Base-by-base conservation (phyloP, 2,113 vertebrate genomes). In the Phoxinus phoxinus region DNA sequence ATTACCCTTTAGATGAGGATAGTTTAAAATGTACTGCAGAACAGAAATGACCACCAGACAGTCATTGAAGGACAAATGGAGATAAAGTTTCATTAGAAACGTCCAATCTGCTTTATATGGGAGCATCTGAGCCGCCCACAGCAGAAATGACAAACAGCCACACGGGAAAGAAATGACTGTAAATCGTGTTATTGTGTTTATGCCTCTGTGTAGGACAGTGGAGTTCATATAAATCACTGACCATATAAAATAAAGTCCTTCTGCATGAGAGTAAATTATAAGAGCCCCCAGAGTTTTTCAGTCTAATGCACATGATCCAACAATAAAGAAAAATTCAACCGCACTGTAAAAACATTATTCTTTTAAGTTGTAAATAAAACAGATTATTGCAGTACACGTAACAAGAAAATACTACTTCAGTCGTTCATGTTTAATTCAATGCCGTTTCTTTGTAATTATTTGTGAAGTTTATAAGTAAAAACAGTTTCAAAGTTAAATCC, bases 91-190 rank as follows among this genome's bases (percentile, higher is more conserved):
- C 41, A 46, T 74, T 25, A 27, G 4, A 74, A 48, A 44, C 6
- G 0, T 74, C 41, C 23, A 73, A 46, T 73, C 71, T 73, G 41
- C n/a, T 74, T 27, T 74, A 46, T 74, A 74, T 48, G n/a, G n/a
- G 41, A 74, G n/a, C 71, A 74, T 73, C 71, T 73, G 71, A 46
- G 71, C 71, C 23, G 23, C 37, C 71, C 71, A 73, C 41, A 74
- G 41, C 41, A 48, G 71, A 74, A 74, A 74, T 27, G 41, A 74
- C 71, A 48, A 48, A 48, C 37, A 46, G 41, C 23, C 41, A 46
- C 71, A 27, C 17, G 71, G 41, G 71, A 25, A 72, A 72, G 10
- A 44, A 72, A 74, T 8, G 23, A 74, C n/a, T 74, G 23, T 48
- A 74, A 74, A 46, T 46, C 41, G n/a, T 25, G 23, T 46, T 44